These are phyloP conservation scores for Nixonia krombeini DNA, from an alignment of 1,140 invertebrate genomes.

Conservation along the genomic window DNA sequence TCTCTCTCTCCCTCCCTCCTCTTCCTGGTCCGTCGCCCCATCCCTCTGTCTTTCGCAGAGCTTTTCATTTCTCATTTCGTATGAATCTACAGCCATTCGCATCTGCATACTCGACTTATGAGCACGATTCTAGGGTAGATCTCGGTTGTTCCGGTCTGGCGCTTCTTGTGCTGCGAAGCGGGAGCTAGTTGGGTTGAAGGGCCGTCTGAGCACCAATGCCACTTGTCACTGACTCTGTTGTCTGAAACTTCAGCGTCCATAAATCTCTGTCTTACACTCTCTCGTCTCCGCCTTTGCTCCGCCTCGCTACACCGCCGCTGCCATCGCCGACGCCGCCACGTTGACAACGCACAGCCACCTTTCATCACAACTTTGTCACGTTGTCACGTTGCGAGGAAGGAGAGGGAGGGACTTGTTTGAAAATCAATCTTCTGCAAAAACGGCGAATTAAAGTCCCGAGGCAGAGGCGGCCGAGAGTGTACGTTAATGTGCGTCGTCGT, in stretches of 20 bases:
- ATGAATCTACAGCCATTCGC: constrained; percentile 9
- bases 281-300: constrained; percentile 11
- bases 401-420: no score
- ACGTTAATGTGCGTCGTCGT: constrained; percentile 9
- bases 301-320: not conserved
- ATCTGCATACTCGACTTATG: constrained; percentile 14
- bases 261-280: no score
- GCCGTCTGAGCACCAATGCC: constrained; percentile 46
- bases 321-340: no score
- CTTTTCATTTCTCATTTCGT: constrained; percentile 3
- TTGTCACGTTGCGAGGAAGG: no score
- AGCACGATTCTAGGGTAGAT: constrained; percentile 12
- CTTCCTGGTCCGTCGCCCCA: no score
- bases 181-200: constrained; percentile 46
- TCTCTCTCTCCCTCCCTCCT: no score
- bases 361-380: no score
- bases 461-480: constrained; percentile 1
- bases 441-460: not conserved
- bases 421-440: no score
- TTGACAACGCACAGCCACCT: no score
- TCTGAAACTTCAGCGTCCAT: constrained; percentile 46
- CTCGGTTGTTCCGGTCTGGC: constrained; percentile 4
- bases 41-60: constrained; percentile 15
- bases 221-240: constrained; percentile 51
- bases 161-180: constrained; percentile 16